Conservation (phyloP, 2,113 vertebrate genomes). For the Leptocoma aspasia region DNA sequence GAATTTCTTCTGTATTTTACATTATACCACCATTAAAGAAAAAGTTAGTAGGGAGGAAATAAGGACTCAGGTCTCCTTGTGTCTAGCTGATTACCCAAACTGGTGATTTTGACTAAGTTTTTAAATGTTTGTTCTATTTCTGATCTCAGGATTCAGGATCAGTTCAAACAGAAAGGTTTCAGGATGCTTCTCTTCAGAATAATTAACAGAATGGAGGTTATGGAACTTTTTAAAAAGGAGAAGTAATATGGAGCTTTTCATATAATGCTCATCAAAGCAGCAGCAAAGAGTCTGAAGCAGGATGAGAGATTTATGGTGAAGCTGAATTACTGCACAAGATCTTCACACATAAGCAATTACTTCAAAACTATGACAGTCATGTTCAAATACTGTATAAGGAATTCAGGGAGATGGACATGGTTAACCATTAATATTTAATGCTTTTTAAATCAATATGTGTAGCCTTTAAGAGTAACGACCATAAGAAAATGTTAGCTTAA, state of each 20-base stretch:
- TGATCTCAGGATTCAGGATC: neutral
- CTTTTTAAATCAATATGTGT: neutral
- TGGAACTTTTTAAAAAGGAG: neutral
- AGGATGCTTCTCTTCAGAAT: neutral
- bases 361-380: neutral
- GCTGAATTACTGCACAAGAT: neutral
- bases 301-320: neutral
- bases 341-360: neutral
- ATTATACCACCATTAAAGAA: neutral
- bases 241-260: neutral
- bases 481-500: slow-evolving; percentile 7
- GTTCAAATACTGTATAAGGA: neutral
- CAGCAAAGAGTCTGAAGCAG: neutral
- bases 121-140: neutral
- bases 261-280: neutral
- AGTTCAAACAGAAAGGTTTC: neutral
- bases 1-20: neutral
- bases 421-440: slow-evolving; percentile 1
- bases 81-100: neutral
- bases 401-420: neutral
- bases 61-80: neutral
- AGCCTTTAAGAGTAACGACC: neutral
- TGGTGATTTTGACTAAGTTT: neutral
- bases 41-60: neutral
- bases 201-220: neutral